Evolutionary conservation across 2,888 invertebrate genomes (phyloP).

Genomic region (Ochlodes sylvanus): DNA sequence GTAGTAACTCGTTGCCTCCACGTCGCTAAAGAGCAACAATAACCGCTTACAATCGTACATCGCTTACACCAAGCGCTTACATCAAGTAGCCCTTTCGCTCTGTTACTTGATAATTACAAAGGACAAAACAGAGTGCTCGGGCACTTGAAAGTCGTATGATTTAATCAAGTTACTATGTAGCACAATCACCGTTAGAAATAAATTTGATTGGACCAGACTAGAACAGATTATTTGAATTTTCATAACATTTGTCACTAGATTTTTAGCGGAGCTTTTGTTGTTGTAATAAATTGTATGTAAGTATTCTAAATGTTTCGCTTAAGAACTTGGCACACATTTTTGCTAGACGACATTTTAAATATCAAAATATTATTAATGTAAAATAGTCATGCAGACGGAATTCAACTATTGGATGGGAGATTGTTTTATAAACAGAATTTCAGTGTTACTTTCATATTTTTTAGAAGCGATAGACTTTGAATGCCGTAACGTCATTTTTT

Average conservation of each 20-base stretch:
- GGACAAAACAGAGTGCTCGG: neutral
- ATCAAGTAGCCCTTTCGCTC: too few species aligned
- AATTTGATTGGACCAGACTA: constrained; percentile 5
- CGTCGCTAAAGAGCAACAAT: too few species aligned
- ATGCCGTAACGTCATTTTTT: too few species aligned
- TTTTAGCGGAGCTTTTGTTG: constrained; percentile 10
- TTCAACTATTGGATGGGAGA: constrained; percentile 13
- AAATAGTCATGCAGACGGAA: constrained; percentile 35
- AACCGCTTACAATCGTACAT: too few species aligned
- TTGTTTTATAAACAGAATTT: neutral
- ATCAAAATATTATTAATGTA: constrained; percentile 26
- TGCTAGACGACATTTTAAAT: constrained; percentile 20
- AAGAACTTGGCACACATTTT: constrained; percentile 23
- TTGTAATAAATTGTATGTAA: constrained; percentile 18
- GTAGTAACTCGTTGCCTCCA: too few species aligned
- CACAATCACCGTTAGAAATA: constrained; percentile 2
- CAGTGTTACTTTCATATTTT: too few species aligned
- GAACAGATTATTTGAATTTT: constrained; percentile 16
- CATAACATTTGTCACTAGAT: constrained; percentile 13
- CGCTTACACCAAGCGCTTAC: too few species aligned
- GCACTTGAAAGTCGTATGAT: constrained; percentile 20
- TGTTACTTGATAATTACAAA: neutral
- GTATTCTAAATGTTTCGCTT: constrained; percentile 15
- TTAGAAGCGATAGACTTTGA: too few species aligned
- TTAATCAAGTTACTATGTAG: constrained; percentile 11